Conservation (phyloP, 1,140 invertebrate genomes). For the Bombus breviceps region DNA sequence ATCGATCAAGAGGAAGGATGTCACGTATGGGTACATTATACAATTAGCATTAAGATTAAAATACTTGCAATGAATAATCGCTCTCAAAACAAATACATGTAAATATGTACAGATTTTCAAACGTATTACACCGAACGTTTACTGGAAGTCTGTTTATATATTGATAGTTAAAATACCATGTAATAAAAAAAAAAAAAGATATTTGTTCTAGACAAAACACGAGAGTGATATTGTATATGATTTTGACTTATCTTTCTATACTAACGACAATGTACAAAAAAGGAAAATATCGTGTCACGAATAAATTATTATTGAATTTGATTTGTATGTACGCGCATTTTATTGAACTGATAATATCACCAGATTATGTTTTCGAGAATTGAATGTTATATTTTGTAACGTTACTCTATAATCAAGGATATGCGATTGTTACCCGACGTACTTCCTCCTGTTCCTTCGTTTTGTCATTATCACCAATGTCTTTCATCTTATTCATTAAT, state of each 20-base stretch:
- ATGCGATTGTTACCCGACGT: constrained; percentile 64
- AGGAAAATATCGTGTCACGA: constrained; percentile 53
- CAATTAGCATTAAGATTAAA: constrained; percentile 47
- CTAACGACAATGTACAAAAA: constrained; percentile 51
- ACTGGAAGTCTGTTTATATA: constrained; percentile 66
- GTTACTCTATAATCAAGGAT: constrained; percentile 29
- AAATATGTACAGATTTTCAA: constrained; percentile 75
- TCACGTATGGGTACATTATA: constrained; percentile 60
- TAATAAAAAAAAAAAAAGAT: constrained; percentile 43
- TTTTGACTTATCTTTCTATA: constrained; percentile 64
- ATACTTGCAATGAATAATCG: constrained; percentile 51
- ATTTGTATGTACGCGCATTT: constrained; percentile 61
- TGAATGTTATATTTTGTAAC: constrained; percentile 18
- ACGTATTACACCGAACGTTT: constrained; percentile 53
- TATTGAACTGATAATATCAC: constrained; percentile 45
- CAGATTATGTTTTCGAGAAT: constrained; percentile 18
- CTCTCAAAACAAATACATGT: constrained; percentile 62
- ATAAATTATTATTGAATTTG: constrained; percentile 68
- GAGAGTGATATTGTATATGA: constrained; percentile 53
- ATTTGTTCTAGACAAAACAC: constrained; percentile 3
- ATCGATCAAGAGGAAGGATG: constrained; percentile 56
- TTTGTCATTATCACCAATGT: background rate
- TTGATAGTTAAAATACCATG: constrained; percentile 44
- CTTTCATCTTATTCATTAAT: background rate
- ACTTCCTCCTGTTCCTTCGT: constrained; percentile 50